phyloP scores from a whole-genome alignment of 2,888 invertebrate species.

The Eretmocerus hayati region DNA sequence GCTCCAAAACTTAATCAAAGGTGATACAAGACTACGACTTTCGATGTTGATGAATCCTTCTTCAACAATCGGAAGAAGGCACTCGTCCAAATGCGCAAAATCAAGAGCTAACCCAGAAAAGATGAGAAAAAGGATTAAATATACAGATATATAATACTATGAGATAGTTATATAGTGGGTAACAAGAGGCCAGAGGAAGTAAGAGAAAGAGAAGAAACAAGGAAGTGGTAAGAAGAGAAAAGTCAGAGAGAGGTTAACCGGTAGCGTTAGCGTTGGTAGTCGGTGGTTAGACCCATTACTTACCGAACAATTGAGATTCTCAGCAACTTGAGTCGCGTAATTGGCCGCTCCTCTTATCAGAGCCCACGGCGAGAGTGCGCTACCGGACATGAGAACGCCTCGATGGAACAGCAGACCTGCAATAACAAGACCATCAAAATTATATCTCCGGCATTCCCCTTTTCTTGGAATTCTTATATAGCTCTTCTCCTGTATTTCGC shows the following conservation, averaged over 20 bases:
- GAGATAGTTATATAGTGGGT: background rate
- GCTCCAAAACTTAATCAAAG: too few relatives aligned
- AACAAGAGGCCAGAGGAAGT: background rate
- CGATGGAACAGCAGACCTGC: slow-evolving; percentile 82
- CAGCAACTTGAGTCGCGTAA: slow-evolving; percentile 77
- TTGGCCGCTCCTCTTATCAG: slow-evolving; percentile 52
- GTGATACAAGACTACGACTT: too few relatives aligned
- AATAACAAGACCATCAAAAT: slow-evolving; percentile 36
- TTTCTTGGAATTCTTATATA: too few relatives aligned
- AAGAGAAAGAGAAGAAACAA: background rate
- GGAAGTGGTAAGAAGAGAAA: slow-evolving; percentile 2
- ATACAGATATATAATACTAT: too few relatives aligned
- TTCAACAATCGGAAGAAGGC: too few relatives aligned
- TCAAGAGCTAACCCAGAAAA: too few relatives aligned
- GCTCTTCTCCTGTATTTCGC: too few relatives aligned
- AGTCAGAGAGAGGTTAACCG: slow-evolving; percentile 1
- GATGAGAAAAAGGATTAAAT: background rate
- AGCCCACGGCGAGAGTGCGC: slow-evolving; percentile 84
- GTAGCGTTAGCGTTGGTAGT: too few relatives aligned
- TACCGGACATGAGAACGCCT: slow-evolving; percentile 85
- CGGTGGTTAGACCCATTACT: slow-evolving; percentile 15
- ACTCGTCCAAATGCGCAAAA: too few relatives aligned
- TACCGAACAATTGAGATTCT: slow-evolving; percentile 81
- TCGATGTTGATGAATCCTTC: too few relatives aligned
- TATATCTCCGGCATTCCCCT: too few relatives aligned